Conservation (phyloP, 2,113 vertebrate genomes). For the Aleadryas rufinucha region DNA sequence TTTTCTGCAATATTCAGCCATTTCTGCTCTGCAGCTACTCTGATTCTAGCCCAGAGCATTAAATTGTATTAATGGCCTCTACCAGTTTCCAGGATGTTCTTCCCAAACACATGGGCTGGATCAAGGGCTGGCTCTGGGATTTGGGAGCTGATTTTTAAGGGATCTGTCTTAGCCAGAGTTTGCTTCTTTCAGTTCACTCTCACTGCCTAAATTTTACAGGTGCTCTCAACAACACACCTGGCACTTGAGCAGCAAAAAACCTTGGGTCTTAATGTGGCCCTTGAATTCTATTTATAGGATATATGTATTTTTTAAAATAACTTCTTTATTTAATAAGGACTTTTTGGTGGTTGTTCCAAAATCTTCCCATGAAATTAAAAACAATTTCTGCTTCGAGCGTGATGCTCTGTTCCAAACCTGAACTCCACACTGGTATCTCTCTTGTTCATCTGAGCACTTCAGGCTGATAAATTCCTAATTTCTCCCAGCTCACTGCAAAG, state of each 20-base stretch:
- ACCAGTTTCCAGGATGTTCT: not conserved
- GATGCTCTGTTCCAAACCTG: not conserved
- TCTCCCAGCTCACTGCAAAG: not conserved
- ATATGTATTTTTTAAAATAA: not conserved
- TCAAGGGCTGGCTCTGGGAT: not conserved
- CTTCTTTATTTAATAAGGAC: not conserved
- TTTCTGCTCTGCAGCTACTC: not conserved
- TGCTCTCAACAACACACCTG: not conserved
- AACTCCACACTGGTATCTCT: not conserved
- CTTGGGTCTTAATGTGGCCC: not conserved
- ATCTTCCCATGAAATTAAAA: not conserved
- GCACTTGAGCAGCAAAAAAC: not conserved
- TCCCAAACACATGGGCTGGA: not conserved
- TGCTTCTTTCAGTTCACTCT: not conserved
- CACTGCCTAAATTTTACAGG: not conserved
- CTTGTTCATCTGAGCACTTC: not conserved
- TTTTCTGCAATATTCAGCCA: not conserved
- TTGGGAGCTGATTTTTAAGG: not conserved
- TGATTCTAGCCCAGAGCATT: not conserved
- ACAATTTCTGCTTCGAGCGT: not conserved
- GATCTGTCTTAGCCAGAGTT: not conserved
- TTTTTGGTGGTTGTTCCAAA: not conserved
- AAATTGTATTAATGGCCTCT: not conserved
- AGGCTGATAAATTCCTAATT: not conserved
- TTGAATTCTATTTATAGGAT: not conserved